Percentiles rank a stretch among this genome's conserved stretches.
These are phyloP conservation scores for Buceros bicornis DNA, from an alignment of 2,797 vertebrate species.

Conservation along the genomic window DNA sequence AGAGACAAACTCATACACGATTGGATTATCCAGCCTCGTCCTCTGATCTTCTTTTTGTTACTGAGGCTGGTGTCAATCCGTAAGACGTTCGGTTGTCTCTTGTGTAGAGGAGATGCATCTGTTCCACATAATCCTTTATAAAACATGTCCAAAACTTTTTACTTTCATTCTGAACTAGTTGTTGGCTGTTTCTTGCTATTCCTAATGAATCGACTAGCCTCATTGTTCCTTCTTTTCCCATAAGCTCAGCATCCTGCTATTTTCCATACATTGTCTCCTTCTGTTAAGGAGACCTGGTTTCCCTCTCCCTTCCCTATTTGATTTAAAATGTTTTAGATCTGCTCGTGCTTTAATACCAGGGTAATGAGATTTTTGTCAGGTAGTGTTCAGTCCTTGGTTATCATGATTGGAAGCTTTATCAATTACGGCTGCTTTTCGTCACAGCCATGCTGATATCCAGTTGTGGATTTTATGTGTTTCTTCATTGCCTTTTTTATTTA, in stretches of 20 bases:
- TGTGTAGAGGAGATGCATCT: background rate
- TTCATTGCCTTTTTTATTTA: background rate
- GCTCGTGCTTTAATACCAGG: background rate
- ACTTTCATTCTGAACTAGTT: background rate
- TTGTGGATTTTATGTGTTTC: background rate
- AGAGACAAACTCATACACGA: background rate
- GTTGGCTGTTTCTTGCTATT: background rate
- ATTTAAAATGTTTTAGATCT: background rate
- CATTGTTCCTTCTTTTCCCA: background rate
- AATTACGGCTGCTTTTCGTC: background rate
- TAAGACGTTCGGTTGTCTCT: background rate
- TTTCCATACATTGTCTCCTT: background rate
- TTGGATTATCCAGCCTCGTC: background rate
- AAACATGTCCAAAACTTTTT: background rate
- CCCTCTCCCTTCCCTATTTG: background rate
- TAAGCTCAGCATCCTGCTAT: background rate
- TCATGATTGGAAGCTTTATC: background rate
- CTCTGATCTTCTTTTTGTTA: background rate
- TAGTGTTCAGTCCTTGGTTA: background rate
- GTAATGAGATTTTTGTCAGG: constrained; percentile 7
- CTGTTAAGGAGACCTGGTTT: background rate
- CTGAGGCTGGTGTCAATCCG: background rate
- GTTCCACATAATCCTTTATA: background rate
- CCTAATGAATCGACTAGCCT: background rate
- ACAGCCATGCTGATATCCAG: background rate